These are phyloP conservation scores for Echeneis naucrates DNA, from an alignment of 2,797 vertebrate genomes.

Conservation along the genomic window DNA sequence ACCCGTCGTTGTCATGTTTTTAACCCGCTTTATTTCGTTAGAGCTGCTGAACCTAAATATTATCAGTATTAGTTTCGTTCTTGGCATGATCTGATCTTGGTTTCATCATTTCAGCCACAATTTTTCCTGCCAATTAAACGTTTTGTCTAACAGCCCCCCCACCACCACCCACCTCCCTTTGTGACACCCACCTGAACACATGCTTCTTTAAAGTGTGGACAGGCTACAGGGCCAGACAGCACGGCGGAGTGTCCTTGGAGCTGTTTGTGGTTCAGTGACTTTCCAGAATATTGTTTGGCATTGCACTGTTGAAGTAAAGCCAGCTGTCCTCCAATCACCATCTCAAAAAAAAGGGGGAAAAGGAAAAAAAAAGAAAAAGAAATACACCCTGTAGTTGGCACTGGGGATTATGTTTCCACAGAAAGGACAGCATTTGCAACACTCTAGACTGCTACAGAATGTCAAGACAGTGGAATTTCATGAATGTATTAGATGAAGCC, in stretches of 20 bases:
- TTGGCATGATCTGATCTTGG: not conserved
- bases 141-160: constrained; percentile 8
- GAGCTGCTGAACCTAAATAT: not conserved
- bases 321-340: constrained; percentile 46
- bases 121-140: constrained; percentile 1
- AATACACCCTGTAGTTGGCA: constrained; percentile 50
- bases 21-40: not conserved
- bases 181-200: constrained; percentile 25
- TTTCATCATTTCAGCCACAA: not conserved
- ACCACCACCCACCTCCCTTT: not conserved
- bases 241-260: constrained; percentile 27
- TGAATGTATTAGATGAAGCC: constrained; percentile 61
- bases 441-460: constrained; percentile 52
- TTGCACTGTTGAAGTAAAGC: constrained; percentile 50
- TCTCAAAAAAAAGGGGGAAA: constrained; percentile 36
- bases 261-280: constrained; percentile 55
- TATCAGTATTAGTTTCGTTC: not conserved
- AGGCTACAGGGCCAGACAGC: constrained; percentile 28
- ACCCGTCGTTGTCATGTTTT: not conserved
- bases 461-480: constrained; percentile 64
- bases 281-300: constrained; percentile 45
- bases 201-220: constrained; percentile 43
- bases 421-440: constrained; percentile 57
- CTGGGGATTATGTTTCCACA: constrained; percentile 66
- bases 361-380: constrained; percentile 45